Base-by-base conservation (phyloP, 2,888 invertebrate genomes). In the Caenorhabditis sp. region DNA sequence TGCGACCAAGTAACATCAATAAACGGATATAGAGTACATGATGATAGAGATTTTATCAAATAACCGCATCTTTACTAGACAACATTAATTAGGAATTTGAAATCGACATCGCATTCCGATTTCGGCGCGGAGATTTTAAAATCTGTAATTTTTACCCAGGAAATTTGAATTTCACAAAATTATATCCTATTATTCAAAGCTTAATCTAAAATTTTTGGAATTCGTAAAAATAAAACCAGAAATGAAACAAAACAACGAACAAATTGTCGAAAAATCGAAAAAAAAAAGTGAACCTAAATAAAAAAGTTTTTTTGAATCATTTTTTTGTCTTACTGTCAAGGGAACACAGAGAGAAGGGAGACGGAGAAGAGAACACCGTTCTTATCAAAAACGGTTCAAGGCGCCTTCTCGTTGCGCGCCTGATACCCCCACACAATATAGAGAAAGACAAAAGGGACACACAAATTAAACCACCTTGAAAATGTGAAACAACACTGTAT, bases 341-440 rank as follows among this genome's bases (percentile, higher is more conserved):
- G 10, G 17, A 43, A 43, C 7, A 17, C 17, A 36, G 43, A 43
- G 43, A 43, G 14, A 43, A 7, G 17, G 3, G 43, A 43, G 43
- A 43, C 10, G 17, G 14, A 14, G 14, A 43, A 10, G 17, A 43
- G 43, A 43, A 43, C 43, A 43, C 43, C 43, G 43, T 43, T 43
- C 43, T 43, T 43, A 43, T 43, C 43, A 43, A 43, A 43, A 43
- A 43, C 43, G 43, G 43, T 43, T 43, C 43, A 43, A 43, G 43
- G 43, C 43, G 43, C 43, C 43, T 43, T 43, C 43, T 10, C 10
- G 43, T 17, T 10, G 43, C 43, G 43, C 43, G 43, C 43, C 43
- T 43, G 43, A 43, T 43, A 43, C 43, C 43, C 43, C 43, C 3
- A 43, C 2, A 43, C 2, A 14, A 43, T 3, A 43, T 10, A 17